These are phyloP conservation scores for Decapterus maruadsi DNA, from an alignment of 2,797 vertebrate species.

Conservation along the genomic window DNA sequence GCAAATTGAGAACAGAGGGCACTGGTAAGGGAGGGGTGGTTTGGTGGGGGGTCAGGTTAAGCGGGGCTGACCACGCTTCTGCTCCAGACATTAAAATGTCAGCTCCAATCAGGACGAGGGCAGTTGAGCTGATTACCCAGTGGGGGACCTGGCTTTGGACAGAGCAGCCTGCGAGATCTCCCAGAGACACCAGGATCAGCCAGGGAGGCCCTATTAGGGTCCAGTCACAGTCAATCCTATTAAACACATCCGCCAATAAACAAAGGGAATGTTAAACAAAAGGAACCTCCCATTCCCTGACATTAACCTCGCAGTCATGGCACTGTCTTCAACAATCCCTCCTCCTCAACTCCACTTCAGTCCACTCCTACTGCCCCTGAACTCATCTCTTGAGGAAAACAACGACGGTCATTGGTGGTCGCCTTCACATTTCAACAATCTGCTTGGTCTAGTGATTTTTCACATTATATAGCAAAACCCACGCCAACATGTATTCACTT, in stretches of 20 bases:
- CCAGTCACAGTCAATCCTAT: slow-evolving; percentile 89
- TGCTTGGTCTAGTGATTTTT: not conserved
- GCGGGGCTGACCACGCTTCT: slow-evolving; percentile 86
- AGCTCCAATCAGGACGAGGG: slow-evolving; percentile 87
- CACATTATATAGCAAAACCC: not conserved
- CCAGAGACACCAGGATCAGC: slow-evolving; percentile 83
- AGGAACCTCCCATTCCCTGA: slow-evolving; percentile 87
- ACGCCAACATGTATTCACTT: too few species aligned
- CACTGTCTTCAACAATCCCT: slow-evolving; percentile 74
- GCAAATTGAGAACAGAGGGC: slow-evolving; percentile 87
- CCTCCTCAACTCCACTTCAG: slow-evolving; percentile 60
- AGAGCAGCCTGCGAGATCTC: slow-evolving; percentile 82
- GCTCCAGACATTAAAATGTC: slow-evolving; percentile 91
- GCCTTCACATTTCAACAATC: slow-evolving; percentile 20
- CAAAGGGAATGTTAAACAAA: slow-evolving; percentile 91
- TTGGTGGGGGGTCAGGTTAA: slow-evolving; percentile 86
- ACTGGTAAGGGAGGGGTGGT: slow-evolving; percentile 57
- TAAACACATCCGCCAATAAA: slow-evolving; percentile 91
- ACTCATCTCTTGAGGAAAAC: slow-evolving; percentile 37
- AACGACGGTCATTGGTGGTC: not conserved
- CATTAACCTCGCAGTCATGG: slow-evolving; percentile 85
- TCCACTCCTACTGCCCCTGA: slow-evolving; percentile 50
- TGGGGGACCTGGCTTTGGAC: slow-evolving; percentile 83
- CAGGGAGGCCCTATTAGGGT: slow-evolving; percentile 84
- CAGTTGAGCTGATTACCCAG: slow-evolving; percentile 88